Percentiles rank a stretch among this genome's conserved stretches.
These are phyloP conservation scores for Stomorhina lunata DNA, from an alignment of 2,888 invertebrate genomes.

Conservation along the genomic window DNA sequence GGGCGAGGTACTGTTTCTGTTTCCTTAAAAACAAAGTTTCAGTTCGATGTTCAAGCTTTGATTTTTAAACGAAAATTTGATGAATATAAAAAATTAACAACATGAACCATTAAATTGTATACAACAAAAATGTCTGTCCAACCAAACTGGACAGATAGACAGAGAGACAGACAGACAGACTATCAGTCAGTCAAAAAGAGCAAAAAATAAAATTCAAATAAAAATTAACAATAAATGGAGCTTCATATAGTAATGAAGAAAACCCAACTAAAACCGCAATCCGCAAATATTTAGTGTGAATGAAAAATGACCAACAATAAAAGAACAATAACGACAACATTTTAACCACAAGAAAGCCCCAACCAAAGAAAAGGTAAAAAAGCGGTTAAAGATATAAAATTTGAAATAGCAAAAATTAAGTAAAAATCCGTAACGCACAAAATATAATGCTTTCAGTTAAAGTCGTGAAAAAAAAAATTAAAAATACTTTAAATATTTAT, in stretches of 20 bases:
- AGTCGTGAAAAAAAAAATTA: background rate
- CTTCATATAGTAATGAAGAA: background rate
- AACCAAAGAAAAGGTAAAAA: background rate
- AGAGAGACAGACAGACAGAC: too few relatives aligned
- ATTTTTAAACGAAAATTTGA: background rate
- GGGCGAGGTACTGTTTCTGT: slow-evolving; percentile 60
- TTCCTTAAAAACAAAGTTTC: slow-evolving; percentile 23
- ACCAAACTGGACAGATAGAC: too few relatives aligned
- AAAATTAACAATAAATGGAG: background rate
- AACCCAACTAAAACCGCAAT: slow-evolving; percentile 9
- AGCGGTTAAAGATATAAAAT: slow-evolving; percentile 3
- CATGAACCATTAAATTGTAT: background rate
- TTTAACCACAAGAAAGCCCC: background rate
- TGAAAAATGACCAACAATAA: background rate
- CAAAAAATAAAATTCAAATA: background rate
- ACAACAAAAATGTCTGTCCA: background rate
- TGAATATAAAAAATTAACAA: background rate
- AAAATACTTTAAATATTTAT: background rate
- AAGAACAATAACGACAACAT: background rate
- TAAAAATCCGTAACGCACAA: too few relatives aligned
- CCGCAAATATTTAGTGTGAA: too few relatives aligned
- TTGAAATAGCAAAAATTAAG: background rate
- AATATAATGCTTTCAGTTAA: too few relatives aligned
- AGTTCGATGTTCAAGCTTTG: background rate
- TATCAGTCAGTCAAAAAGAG: too few relatives aligned